Evolutionary conservation across 2,888 invertebrate species (phyloP).

Genomic region (Leptinotarsa tumamoca): DNA sequence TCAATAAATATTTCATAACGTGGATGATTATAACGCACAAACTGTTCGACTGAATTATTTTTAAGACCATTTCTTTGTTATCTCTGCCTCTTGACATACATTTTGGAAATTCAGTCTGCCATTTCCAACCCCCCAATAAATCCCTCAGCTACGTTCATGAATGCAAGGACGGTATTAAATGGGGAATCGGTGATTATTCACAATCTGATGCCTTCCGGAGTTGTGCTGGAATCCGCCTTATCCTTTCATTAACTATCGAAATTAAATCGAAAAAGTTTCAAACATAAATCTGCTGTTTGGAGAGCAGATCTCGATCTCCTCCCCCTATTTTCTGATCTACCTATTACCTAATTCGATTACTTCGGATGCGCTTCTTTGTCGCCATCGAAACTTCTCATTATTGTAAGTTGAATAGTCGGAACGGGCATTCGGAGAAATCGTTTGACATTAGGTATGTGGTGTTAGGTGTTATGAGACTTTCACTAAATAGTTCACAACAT

Average conservation of each 20-base stretch:
- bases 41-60: no score
- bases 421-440: background rate
- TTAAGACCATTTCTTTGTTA: background rate
- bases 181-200: constrained; percentile 63
- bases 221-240: constrained; percentile 38
- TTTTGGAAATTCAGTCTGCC: background rate
- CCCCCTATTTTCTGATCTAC: constrained; percentile 33
- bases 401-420: constrained; percentile 6
- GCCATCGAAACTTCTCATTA: constrained; percentile 13
- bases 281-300: constrained; percentile 58
- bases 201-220: constrained; percentile 55
- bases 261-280: constrained; percentile 61
- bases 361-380: constrained; percentile 14
- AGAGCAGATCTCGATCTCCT: constrained; percentile 43
- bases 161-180: constrained; percentile 58
- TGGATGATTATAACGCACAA: no score
- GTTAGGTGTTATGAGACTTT: background rate
- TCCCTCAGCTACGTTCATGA: constrained; percentile 23
- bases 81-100: no score
- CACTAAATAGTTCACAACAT: no score
- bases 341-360: constrained; percentile 32
- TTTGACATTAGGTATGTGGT: background rate
- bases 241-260: constrained; percentile 58
- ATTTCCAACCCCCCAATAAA: background rate
- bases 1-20: no score